Base-by-base conservation (phyloP, 2,113 vertebrate species). In the Myotis davidii region DNA sequence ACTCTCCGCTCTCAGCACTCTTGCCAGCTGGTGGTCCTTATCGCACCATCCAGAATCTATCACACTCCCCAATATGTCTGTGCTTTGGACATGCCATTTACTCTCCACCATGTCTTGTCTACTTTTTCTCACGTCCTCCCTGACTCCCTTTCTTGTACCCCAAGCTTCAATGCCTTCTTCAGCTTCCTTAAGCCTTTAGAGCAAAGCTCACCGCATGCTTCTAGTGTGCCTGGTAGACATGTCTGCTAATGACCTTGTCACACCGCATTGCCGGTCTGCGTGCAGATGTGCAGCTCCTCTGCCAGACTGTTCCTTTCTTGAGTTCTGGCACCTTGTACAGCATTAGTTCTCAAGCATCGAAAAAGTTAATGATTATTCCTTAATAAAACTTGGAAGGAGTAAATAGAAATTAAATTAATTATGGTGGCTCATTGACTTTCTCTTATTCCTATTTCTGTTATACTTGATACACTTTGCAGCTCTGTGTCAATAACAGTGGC, bases 401-500 rank as follows among this genome's bases (percentile, higher is more conserved):
- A 61, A 64, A 52, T 87, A 18, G 9, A 70, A 92, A 76, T 72
- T 79, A 70, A 92, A 76, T 72, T 79, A 69, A 84, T 42, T 27
- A 37, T 27, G 27, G 21, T 9, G 91, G 3, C 16, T 64, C 20
- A 34, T 4, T 83, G 69, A 16, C 27, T 89, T 87, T 37, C 4
- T 52, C 29, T 54, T 56, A 76, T 81, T 79, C 42, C 10, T 9
- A 0, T 72, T 42, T 94, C 25, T 18, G 34, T 65, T 67, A 20
- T 69, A 45, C 59, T 42, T n/a, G 1, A n/a, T 25, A 42, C 2
- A 45, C 39, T 72, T 50, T 50, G 34, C 13, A 90, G 23, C 17
- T n/a, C 27, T 6, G 3, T 85, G 3, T 67, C 92, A 88, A 77
- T 67, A 69, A 42, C 14, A 91, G 54, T 16, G 21, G 5, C 5